These are phyloP conservation scores for Pseudobourletiella spinata DNA, from an alignment of 1,140 invertebrate species.

Conservation along the genomic window DNA sequence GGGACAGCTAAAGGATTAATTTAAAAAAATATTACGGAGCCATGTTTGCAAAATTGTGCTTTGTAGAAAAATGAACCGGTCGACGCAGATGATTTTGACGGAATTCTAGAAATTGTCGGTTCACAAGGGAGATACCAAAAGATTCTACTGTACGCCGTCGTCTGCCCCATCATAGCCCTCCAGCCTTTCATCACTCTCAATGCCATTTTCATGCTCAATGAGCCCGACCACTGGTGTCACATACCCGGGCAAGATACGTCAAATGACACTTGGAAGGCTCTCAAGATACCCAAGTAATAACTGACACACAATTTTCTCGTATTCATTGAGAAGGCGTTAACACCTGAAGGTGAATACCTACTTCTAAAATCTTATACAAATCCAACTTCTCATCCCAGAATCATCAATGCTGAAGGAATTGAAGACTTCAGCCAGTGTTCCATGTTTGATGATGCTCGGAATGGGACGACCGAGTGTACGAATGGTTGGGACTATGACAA, in stretches of 20 bases:
- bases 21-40: too few species aligned
- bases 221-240: conserved; percentile 20
- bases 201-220: conserved; percentile 26
- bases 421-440: conserved; percentile 15
- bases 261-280: conserved; percentile 20
- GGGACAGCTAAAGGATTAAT: too few species aligned
- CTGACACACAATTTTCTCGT: neutral
- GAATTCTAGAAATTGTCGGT: conserved; percentile 30
- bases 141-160: conserved; percentile 24
- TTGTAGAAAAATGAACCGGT: too few species aligned
- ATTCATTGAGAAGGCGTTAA: neutral
- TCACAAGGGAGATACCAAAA: conserved; percentile 30
- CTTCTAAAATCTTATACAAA: neutral
- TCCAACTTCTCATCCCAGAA: neutral
- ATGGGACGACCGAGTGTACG: conserved; percentile 2
- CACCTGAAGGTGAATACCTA: neutral
- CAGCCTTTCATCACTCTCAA: conserved; percentile 32
- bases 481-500: conserved; percentile 27
- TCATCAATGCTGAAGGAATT: conserved; percentile 6
- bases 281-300: conserved; percentile 20
- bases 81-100: conserved; percentile 31
- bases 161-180: conserved; percentile 30
- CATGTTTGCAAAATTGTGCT: too few species aligned
- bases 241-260: conserved; percentile 13
- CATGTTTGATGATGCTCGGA: conserved; percentile 10